Base-by-base conservation (phyloP, 2,797 vertebrate species). In the Hyperoplus lanceolatus region DNA sequence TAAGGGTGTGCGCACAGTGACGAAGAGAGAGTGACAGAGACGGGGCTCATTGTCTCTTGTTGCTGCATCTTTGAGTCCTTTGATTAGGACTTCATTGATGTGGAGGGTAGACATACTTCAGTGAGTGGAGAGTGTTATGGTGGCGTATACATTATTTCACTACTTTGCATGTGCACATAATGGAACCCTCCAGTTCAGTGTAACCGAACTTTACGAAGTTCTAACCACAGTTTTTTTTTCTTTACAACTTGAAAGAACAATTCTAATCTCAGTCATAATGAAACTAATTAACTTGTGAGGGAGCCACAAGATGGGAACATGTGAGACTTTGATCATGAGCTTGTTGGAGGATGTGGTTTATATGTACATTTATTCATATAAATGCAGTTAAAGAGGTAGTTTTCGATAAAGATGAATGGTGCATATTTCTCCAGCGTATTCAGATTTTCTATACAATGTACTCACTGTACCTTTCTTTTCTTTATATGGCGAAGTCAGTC, bases 1-100 rank as follows among this genome's bases (percentile, higher is more conserved):
- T 41, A 73, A 89, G 84, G 12, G 58, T 64, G 57, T 56, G 60
- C 66, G 81, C 53, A 67, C 75, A 29, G 29, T 72, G 71, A 81
- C 70, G 79, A 72, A 87, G 82, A 70, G 49, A 45, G 75, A 18
- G 56, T 14, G 51, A 87, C 63, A 80, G 75, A 77, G 59, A 64
- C 3, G 59, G 60, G 36, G 48, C 64, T 43, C 79, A 73, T 72
- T 80, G 81, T 80, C 78, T 78, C 83, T 92, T 83, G 87, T 91
- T 85, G 29, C 84, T 68, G 49, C 81, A 79, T 78, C 69, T 84
- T 79, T 68, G 58, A 71, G 74, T 64, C 77, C 68, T 89, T 91
- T 92, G 79, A 84, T 84, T 80, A 7, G 60, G 41, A 60, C 67
- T 87, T 81, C 64, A 85, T 87, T 90, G 73, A 90, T 84, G 89